Evolutionary conservation across 2,113 vertebrate genomes (phyloP), one percentile per base, ranked within the genome.

Genomic region (Terrapene triunguis): DNA sequence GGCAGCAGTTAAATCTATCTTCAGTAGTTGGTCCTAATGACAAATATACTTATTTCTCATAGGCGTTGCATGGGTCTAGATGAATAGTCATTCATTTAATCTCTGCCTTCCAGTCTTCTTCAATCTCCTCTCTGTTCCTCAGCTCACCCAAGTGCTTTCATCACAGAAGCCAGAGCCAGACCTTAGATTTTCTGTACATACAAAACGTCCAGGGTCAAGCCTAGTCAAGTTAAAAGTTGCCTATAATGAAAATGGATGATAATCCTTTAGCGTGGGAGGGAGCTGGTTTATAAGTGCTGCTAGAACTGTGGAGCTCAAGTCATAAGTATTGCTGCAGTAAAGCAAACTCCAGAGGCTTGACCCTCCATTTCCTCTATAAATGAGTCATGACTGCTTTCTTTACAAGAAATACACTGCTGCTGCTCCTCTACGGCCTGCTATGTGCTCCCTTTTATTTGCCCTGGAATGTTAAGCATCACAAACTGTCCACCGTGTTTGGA

Each of bases 401-500:
- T 78, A 89, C 50, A 72, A 65, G n/a, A 51, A 89, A 50, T 74
- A 10, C 5, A 8, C 42, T 44, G 25, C 25, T 47, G 24, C 42
- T 47, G 24, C 42, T 78, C 42, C 42, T 78, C 42, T 47, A 4
- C 14, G 6, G 44, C 6, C 44, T 44, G 42, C 38, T 29, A 12
- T 25, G 54, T 89, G 1, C 8, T 89, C 8, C 2, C 3, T n/a
- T 79, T 57, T 65, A 35, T 22, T 55, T 92, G 84, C 7, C 2
- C 79, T 48, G 8, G 0, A 0, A 69, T 84, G 47, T 19, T 59
- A 59, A 8, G 2, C 76, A 10, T 94, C 80, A 50, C 0, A 0
- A 8, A 2, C 13, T 48, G 3, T 53, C 89, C 57, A 25, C 80
- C 1, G 0, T 1, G 0, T 44, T 10, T 24, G 8, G 24, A 17